Conservation (phyloP, 2,888 invertebrate species). For the Drosophila monieri region DNA sequence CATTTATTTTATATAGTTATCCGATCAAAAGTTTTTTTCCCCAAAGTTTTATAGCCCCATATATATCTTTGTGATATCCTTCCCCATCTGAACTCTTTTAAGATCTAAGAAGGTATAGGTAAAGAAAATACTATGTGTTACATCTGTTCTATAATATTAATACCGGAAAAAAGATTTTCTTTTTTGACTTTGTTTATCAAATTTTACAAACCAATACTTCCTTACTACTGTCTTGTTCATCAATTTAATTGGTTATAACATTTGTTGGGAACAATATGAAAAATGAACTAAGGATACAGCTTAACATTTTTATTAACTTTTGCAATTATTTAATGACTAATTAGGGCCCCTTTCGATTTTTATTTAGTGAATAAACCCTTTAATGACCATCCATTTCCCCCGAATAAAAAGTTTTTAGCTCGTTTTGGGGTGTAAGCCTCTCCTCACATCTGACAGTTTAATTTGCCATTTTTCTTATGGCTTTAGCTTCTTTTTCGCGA, state of each 20-base stretch:
- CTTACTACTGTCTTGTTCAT: no score
- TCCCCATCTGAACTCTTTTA: no score
- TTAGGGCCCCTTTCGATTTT: neutral
- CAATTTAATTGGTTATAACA: neutral
- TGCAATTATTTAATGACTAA: neutral
- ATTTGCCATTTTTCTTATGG: constrained; percentile 30
- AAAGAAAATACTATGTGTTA: no score
- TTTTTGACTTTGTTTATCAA: neutral
- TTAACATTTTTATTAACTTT: neutral
- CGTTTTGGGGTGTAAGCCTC: constrained; percentile 18
- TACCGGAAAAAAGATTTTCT: no score
- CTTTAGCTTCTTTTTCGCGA: constrained; percentile 28
- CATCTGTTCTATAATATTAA: no score
- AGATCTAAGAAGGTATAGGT: no score
- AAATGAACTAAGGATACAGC: neutral
- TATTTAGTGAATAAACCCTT: constrained; percentile 14
- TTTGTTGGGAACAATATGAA: neutral
- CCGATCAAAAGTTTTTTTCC: no score
- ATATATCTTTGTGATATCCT: no score
- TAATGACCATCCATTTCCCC: constrained; percentile 2
- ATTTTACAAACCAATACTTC: neutral
- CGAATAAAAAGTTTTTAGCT: neutral
- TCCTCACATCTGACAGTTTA: constrained; percentile 32
- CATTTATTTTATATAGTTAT: no score
- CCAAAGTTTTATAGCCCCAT: no score